These are phyloP conservation scores for Enteromius afrohamiltoni DNA, from an alignment of 2,797 vertebrate species.

Conservation along the genomic window DNA sequence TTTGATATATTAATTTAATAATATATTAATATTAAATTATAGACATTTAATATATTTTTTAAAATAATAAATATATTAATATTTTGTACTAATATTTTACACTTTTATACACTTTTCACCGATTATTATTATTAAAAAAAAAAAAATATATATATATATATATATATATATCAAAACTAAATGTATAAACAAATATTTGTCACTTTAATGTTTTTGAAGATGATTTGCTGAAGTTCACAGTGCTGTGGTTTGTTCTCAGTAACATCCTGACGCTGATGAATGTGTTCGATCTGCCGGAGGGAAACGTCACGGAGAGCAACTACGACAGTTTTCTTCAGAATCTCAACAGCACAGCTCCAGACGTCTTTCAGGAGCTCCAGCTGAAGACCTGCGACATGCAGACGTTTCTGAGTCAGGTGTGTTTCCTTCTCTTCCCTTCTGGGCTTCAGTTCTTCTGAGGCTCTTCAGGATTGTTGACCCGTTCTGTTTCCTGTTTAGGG, in stretches of 20 bases:
- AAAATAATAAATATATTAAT: too few relatives aligned
- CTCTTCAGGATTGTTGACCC: not conserved
- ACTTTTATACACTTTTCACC: not conserved
- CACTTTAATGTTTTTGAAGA: not conserved
- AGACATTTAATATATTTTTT: too few relatives aligned
- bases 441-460: not conserved
- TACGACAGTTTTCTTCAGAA: slow-evolving; percentile 71
- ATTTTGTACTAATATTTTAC: too few relatives aligned
- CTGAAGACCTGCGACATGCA: slow-evolving; percentile 83
- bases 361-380: slow-evolving; percentile 64
- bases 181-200: not conserved
- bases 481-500: slow-evolving; percentile 74
- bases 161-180: not conserved
- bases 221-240: not conserved
- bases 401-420: slow-evolving; percentile 79
- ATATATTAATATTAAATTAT: too few relatives aligned
- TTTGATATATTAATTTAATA: not conserved
- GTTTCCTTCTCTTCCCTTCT: not conserved
- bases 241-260: slow-evolving; percentile 67
- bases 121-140: not conserved
- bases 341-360: slow-evolving; percentile 75
- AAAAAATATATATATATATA: not conserved
- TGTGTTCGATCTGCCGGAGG: slow-evolving; percentile 85
- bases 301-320: slow-evolving; percentile 82
- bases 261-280: slow-evolving; percentile 89